These are phyloP conservation scores for Ophiothrix spiculata DNA, from an alignment of 35 echinoderm and acorn worm species.

Conservation along the genomic window DNA sequence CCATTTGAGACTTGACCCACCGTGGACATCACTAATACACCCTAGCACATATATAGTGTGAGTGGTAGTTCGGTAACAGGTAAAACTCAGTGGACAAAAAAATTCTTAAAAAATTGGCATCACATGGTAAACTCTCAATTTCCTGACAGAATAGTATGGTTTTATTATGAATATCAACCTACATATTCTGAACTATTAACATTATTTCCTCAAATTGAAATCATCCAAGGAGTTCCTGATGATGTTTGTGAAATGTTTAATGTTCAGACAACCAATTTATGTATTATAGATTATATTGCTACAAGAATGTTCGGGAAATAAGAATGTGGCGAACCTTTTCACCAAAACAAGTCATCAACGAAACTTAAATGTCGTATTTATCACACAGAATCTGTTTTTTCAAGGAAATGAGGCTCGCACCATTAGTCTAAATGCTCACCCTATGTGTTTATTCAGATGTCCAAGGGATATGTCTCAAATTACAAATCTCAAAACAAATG, in stretches of 20 bases:
- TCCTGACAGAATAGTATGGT: constrained; percentile 69
- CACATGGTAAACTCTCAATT: background rate
- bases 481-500: constrained; percentile 48
- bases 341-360: constrained; percentile 64
- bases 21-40: constrained; percentile 35
- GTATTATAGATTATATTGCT: constrained; percentile 59
- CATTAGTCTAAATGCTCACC: constrained; percentile 56
- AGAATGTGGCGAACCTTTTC: constrained; percentile 42
- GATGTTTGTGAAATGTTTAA: constrained; percentile 37
- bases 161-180: constrained; percentile 54
- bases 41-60: constrained; percentile 38
- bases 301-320: constrained; percentile 20
- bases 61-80: constrained; percentile 41
- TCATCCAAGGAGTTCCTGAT: constrained; percentile 50
- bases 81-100: constrained; percentile 38
- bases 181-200: constrained; percentile 18
- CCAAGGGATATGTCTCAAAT: constrained; percentile 57
- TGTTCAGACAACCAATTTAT: constrained; percentile 21
- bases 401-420: constrained; percentile 46
- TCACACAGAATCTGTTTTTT: constrained; percentile 65
- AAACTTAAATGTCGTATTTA: constrained; percentile 49
- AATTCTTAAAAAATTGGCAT: constrained; percentile 11
- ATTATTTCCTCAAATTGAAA: constrained; percentile 25
- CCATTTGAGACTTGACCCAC: too few species aligned
- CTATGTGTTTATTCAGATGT: constrained; percentile 72